phyloP scores from a whole-genome alignment of 2,888 invertebrate species.

The Ennomos fuscantarius region DNA sequence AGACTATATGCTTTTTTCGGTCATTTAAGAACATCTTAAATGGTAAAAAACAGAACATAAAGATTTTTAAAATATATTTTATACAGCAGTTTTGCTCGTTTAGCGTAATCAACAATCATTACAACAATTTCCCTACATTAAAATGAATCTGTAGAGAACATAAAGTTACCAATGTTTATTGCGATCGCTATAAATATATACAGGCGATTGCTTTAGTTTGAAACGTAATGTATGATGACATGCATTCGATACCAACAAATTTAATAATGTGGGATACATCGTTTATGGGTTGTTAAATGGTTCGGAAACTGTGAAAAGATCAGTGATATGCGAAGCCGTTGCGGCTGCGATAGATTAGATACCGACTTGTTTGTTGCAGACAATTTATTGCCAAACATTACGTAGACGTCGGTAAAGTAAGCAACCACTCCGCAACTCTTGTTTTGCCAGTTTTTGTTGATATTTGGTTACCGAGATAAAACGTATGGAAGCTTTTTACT shows the following conservation, averaged over 20 bases:
- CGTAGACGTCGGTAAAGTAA: constrained; percentile 48
- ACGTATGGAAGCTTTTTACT: constrained; percentile 28
- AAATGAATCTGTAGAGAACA: no score
- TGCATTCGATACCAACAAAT: constrained; percentile 25
- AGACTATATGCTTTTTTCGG: no score
- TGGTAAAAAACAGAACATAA: no score
- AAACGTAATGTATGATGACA: constrained; percentile 26
- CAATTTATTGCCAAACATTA: constrained; percentile 69
- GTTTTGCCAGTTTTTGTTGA: constrained; percentile 41
- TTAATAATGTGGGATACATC: constrained; percentile 59
- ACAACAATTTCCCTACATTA: no score
- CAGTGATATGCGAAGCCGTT: constrained; percentile 55
- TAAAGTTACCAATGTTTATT: no score
- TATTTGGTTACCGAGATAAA: constrained; percentile 31
- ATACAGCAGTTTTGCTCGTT: no score
- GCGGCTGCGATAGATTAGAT: constrained; percentile 50
- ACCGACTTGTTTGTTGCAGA: constrained; percentile 65
- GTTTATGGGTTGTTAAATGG: constrained; percentile 71
- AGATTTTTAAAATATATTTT: no score
- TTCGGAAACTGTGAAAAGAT: constrained; percentile 70
- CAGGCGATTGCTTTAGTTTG: constrained; percentile 3
- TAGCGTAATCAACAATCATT: no score
- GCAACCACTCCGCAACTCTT: constrained; percentile 45
- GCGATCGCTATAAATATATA: background rate
- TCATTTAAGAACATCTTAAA: no score